phyloP scores from a whole-genome alignment of 2,113 vertebrate species.

The Pachyramphus minor region DNA sequence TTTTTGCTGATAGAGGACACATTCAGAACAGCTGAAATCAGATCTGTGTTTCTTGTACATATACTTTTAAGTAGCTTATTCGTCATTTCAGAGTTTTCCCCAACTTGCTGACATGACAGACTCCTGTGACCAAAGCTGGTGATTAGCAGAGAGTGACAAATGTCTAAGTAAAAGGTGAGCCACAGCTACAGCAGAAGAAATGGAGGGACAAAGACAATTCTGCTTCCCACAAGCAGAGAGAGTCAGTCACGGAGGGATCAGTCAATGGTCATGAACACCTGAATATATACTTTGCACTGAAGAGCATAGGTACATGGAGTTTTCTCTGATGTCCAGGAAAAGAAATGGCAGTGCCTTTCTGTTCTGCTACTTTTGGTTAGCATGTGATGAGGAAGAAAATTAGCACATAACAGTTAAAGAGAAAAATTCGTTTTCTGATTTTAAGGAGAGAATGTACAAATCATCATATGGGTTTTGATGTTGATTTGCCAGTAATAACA shows the following conservation, averaged over 20 bases:
- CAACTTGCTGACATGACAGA: not conserved
- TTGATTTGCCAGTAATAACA: not conserved
- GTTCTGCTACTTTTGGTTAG: not conserved
- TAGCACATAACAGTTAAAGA: not conserved
- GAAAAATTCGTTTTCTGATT: not conserved
- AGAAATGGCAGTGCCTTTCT: not conserved
- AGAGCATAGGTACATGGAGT: not conserved
- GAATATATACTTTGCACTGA: not conserved
- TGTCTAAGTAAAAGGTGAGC: not conserved
- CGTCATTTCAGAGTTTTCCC: not conserved
- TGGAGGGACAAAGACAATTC: not conserved
- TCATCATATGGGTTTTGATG: not conserved
- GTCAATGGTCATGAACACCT: not conserved
- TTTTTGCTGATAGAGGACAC: not conserved
- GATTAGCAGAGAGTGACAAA: not conserved
- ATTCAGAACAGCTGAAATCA: not conserved
- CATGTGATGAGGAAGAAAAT: not conserved
- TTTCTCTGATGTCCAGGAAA: not conserved
- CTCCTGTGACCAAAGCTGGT: not conserved
- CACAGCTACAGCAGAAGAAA: not conserved
- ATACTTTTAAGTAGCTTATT: not conserved
- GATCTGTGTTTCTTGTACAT: not conserved
- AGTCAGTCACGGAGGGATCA: not conserved
- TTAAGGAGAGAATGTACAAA: not conserved
- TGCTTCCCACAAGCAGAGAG: not conserved